phyloP scores from a whole-genome alignment of 2,888 invertebrate species.

The Frankliniella fusca region DNA sequence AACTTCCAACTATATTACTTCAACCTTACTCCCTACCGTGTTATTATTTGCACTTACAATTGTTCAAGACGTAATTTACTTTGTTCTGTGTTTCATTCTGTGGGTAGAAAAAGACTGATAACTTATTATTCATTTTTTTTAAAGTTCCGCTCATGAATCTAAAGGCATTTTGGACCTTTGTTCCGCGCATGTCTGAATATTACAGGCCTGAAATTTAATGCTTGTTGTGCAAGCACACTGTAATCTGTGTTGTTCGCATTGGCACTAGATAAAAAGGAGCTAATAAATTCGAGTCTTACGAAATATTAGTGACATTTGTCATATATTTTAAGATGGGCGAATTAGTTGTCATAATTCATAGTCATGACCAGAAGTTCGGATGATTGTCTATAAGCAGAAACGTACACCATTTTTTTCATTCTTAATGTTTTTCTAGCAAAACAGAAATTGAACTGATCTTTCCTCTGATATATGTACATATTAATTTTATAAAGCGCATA shows the following conservation, averaged over 20 bases:
- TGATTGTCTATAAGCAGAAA: not conserved
- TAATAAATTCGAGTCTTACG: not conserved
- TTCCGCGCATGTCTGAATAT: not conserved
- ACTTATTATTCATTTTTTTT: slow-evolving; percentile 7
- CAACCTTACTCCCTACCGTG: not conserved
- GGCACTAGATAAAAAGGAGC: not conserved
- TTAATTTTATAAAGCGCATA: slow-evolving; percentile 25
- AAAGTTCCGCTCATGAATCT: not conserved
- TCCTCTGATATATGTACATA: slow-evolving; percentile 23
- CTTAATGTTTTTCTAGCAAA: slow-evolving; percentile 12
- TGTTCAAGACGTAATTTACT: not conserved
- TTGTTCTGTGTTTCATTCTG: not conserved
- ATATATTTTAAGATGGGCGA: not conserved
- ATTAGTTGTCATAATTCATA: slow-evolving; percentile 3
- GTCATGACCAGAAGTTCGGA: slow-evolving; percentile 20
- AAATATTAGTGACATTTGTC: not conserved
- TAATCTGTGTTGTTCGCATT: slow-evolving; percentile 13
- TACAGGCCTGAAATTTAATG: not conserved
- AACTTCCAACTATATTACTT: slow-evolving; percentile 9
- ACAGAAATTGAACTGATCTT: slow-evolving; percentile 17
- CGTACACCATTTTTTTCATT: not conserved
- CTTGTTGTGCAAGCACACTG: not conserved
- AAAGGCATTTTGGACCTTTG: slow-evolving; percentile 4
- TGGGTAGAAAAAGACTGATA: slow-evolving; percentile 26
- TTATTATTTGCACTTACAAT: not conserved